These are phyloP conservation scores for Trididemnum nubilum DNA, from an alignment of 23 tunicate genomes.

Conservation along the genomic window DNA sequence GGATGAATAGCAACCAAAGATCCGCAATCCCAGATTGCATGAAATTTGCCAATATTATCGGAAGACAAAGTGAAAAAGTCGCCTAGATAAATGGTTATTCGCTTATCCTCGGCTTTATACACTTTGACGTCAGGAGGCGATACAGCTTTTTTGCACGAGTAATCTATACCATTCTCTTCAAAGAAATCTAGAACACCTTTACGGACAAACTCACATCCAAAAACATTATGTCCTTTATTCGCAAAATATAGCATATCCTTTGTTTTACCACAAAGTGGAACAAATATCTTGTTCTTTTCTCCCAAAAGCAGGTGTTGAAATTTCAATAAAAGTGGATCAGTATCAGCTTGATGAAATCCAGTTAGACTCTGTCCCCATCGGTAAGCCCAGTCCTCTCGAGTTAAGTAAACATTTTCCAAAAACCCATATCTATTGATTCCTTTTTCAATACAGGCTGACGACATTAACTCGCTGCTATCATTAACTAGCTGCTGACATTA, in stretches of 20 bases:
- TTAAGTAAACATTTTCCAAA: no score
- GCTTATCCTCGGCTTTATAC: conserved; percentile 34
- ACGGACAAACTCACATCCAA: conserved; percentile 59
- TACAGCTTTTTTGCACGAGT: not conserved
- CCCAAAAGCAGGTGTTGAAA: not conserved
- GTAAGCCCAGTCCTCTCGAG: not conserved
- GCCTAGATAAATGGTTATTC: conserved; percentile 50
- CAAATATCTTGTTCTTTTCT: conserved; percentile 13
- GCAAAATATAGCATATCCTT: conserved; percentile 57
- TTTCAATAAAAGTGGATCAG: not conserved
- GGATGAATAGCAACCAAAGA: conserved; percentile 42
- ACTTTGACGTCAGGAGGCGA: not conserved
- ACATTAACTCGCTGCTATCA: no score
- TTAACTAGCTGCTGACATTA: no score
- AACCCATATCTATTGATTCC: no score
- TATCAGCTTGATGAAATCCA: not conserved
- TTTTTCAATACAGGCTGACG: no score
- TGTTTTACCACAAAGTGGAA: conserved; percentile 81
- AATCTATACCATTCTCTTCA: not conserved
- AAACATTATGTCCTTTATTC: conserved; percentile 60
- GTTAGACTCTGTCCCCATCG: not conserved
- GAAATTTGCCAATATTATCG: conserved; percentile 34
- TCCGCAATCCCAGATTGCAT: conserved; percentile 63
- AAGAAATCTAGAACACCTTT: conserved; percentile 41
- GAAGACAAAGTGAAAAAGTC: conserved; percentile 39